phyloP scores from a whole-genome alignment of 2,113 vertebrate species.

The Archocentrus centrarchus region DNA sequence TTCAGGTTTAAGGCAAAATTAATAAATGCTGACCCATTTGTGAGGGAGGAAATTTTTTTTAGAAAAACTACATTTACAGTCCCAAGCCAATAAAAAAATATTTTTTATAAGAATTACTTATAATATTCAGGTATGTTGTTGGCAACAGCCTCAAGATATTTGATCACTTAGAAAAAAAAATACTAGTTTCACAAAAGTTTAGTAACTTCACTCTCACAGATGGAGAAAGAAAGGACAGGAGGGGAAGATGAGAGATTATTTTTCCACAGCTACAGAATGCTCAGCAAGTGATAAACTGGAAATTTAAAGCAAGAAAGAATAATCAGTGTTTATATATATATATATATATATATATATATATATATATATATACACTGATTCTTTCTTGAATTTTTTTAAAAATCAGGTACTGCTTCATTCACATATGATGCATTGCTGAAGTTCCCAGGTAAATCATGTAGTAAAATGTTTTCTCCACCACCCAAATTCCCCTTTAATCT shows the following conservation, averaged over 20 bases:
- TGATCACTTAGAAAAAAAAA: neutral
- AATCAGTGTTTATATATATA: too few relatives aligned
- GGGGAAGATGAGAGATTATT: neutral
- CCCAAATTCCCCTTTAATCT: neutral
- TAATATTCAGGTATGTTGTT: neutral
- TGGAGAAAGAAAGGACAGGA: neutral
- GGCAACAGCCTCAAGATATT: neutral
- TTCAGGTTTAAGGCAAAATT: neutral
- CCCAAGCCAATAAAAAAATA: neutral
- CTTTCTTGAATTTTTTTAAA: neutral
- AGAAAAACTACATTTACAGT: neutral
- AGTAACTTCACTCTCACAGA: neutral
- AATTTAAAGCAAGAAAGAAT: neutral
- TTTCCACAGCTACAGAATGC: too few relatives aligned
- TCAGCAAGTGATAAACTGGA: neutral
- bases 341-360: too few relatives aligned
- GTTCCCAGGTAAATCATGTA: neutral
- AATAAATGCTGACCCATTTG: neutral
- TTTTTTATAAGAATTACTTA: neutral
- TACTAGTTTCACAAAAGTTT: slow-evolving; percentile 1
- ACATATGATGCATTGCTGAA: neutral
- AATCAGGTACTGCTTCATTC: neutral
- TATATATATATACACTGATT: too few relatives aligned
- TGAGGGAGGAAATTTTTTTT: neutral
- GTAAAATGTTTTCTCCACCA: too few relatives aligned